A percentile compares a stretch with the other conserved stretches of the same genome.
Evolutionary conservation across 2,113 vertebrate species (phyloP).

Genomic region (Porphyrio hochstetteri): DNA sequence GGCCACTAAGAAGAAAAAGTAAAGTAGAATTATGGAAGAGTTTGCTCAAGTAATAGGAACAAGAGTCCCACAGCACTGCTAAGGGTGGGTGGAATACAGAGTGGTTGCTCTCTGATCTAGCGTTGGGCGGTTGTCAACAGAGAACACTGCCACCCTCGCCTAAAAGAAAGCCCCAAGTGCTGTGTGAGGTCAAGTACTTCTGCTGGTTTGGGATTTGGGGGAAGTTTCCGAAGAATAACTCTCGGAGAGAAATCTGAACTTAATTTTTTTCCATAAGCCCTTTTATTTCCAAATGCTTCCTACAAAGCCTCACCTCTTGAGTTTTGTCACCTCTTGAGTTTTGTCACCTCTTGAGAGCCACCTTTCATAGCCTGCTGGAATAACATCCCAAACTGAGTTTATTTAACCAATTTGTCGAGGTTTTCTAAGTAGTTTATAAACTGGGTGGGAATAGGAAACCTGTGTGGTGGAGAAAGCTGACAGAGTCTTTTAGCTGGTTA

Average conservation of each 20-base stretch:
- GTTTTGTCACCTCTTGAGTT: not conserved
- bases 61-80: not conserved
- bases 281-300: not conserved
- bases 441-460: not conserved
- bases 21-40: slow-evolving; percentile 34
- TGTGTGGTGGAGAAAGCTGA: not conserved
- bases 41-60: slow-evolving; percentile 8
- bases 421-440: not conserved
- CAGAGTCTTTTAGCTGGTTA: not conserved
- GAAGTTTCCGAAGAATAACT: not conserved
- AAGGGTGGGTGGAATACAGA: not conserved
- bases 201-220: not conserved
- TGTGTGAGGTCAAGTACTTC: not conserved
- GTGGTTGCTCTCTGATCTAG: not conserved
- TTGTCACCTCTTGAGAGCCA: not conserved
- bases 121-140: not conserved
- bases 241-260: not conserved
- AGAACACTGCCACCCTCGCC: not conserved
- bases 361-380: not conserved
- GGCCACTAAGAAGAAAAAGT: slow-evolving; percentile 47
- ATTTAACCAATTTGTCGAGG: not conserved
- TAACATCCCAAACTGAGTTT: rapidly evolving
- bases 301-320: not conserved
- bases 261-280: not conserved
- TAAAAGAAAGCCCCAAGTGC: slow-evolving; percentile 9